Percentiles rank a stretch among this genome's conserved stretches.
Conservation (phyloP, 2,888 invertebrate species). For the Perithous albicinctus region DNA sequence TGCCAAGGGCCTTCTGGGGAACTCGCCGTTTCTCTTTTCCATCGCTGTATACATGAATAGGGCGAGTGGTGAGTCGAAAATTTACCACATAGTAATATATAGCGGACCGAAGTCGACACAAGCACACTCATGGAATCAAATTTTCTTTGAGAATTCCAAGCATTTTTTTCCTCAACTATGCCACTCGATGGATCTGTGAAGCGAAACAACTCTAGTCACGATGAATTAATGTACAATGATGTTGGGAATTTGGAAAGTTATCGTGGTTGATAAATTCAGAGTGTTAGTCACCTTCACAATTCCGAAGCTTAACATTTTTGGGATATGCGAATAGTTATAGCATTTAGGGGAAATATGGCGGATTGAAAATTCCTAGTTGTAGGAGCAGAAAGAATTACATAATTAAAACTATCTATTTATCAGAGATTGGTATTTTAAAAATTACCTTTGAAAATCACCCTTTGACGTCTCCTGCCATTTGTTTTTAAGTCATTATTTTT, state of each 20-base stretch:
- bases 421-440: no score
- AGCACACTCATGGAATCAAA: not conserved
- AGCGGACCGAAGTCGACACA: not conserved
- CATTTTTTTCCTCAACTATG: not conserved
- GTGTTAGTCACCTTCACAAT: not conserved
- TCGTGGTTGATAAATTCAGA: not conserved
- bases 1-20: constrained; percentile 50
- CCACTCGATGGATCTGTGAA: not conserved
- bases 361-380: not conserved
- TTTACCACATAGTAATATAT: constrained; percentile 10
- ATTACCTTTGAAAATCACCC: no score
- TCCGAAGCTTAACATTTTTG: not conserved
- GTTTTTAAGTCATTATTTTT: no score
- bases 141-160: not conserved
- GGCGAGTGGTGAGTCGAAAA: constrained; percentile 35
- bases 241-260: not conserved
- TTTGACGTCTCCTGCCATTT: no score
- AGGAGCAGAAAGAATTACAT: not conserved
- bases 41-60: not conserved
- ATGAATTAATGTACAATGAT: not conserved
- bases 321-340: not conserved
- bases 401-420: not conserved
- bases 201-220: constrained; percentile 1
- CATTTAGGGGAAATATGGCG: not conserved
- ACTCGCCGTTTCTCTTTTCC: constrained; percentile 10